Conservation (phyloP, 2,888 invertebrate species). For the Ichneumoninae sp. region DNA sequence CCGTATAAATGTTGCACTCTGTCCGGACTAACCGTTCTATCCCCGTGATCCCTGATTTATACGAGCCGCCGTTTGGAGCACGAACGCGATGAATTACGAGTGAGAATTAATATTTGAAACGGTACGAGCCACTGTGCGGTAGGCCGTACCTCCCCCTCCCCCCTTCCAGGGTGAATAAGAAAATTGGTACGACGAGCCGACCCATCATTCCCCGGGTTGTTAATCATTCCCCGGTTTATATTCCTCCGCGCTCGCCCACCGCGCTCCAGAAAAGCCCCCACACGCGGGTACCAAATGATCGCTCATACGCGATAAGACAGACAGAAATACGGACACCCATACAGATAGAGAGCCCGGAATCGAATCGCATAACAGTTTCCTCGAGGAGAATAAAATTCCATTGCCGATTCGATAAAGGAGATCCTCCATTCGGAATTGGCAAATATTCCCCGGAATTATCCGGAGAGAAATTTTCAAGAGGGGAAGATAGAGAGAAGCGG, state of each 20-base stretch:
- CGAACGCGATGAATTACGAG: conserved; percentile 50
- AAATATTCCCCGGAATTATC: conserved; percentile 25
- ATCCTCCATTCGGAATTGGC: conserved; percentile 33
- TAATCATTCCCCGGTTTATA: conserved; percentile 25
- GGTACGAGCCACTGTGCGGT: conserved; percentile 69
- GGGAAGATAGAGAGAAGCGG: neutral
- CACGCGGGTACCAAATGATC: conserved; percentile 17
- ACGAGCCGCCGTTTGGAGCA: conserved; percentile 23
- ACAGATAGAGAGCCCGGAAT: neutral
- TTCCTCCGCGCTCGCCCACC: neutral
- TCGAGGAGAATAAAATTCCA: conserved; percentile 46
- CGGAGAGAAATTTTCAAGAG: neutral
- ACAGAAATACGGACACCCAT: neutral
- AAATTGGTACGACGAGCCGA: conserved; percentile 44
- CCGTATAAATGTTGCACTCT: conserved; percentile 4
- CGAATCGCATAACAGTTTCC: conserved; percentile 46
- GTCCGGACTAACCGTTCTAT: conserved; percentile 7
- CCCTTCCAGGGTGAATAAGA: conserved; percentile 32
- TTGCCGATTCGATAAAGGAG: conserved; percentile 43
- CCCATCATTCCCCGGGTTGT: conserved; percentile 42
- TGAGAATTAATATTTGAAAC: conserved; percentile 79
- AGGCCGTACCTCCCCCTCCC: conserved; percentile 42
- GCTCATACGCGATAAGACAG: conserved; percentile 31
- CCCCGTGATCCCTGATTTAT: conserved; percentile 37
- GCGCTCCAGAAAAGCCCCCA: conserved; percentile 16